Conservation (phyloP, 1,140 invertebrate species). For the Coptotermes formosanus region DNA sequence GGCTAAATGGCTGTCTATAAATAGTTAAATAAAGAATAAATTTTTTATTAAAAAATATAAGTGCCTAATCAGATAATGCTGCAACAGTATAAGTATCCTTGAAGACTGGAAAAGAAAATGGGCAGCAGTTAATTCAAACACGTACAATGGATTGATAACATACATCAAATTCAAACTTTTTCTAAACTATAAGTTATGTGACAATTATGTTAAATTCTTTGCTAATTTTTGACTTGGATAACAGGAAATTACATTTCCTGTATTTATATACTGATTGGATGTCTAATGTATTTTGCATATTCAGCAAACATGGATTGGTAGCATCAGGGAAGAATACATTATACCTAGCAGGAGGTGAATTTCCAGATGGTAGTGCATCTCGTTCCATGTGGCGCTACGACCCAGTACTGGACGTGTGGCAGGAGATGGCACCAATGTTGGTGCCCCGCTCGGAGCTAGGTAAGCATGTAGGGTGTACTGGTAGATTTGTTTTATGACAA, state of each 20-base stretch:
- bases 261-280: neutral
- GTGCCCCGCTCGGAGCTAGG: slow-evolving; percentile 54
- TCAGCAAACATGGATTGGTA: slow-evolving; percentile 55
- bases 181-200: neutral
- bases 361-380: slow-evolving; percentile 56
- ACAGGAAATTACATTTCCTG: neutral
- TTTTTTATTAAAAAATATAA: no score
- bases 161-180: no score
- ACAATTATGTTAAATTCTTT: neutral
- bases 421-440: slow-evolving; percentile 55
- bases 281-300: slow-evolving; percentile 39
- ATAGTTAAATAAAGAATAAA: no score
- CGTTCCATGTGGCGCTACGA: slow-evolving; percentile 55
- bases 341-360: slow-evolving; percentile 58
- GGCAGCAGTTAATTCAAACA: no score
- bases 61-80: no score
- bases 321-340: slow-evolving; percentile 55
- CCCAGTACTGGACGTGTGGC: slow-evolving; percentile 54
- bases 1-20: no score
- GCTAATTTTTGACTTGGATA: neutral
- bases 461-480: slow-evolving; percentile 34
- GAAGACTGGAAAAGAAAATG: no score
- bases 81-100: no score
- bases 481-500: neutral
- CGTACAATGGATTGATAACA: no score